A percentile compares a stretch with the other conserved stretches of the same genome.
phyloP scores from a whole-genome alignment of 2,888 invertebrate genomes.

The Aphidoletes aphidimyza region DNA sequence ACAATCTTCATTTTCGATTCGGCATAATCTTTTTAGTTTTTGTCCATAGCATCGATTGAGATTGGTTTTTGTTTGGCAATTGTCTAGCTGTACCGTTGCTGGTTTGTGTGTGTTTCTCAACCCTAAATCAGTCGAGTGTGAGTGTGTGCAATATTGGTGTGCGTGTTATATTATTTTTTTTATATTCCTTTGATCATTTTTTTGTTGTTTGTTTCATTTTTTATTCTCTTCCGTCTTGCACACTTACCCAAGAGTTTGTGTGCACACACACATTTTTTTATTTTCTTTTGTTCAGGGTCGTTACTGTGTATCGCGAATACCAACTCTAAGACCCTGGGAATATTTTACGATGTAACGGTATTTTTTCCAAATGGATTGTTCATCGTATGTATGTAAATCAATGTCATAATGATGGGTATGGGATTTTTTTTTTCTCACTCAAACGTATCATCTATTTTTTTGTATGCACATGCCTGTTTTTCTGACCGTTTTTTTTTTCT shows the following conservation, averaged over 20 bases:
- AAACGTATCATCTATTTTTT: conserved; percentile 42
- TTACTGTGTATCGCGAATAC: conserved; percentile 1
- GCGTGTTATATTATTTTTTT: background rate
- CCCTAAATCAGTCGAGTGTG: conserved; percentile 47
- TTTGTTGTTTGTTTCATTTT: conserved; percentile 39
- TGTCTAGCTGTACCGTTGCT: conserved; percentile 3
- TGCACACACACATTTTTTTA: conserved; percentile 7
- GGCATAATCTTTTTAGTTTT: conserved; percentile 1
- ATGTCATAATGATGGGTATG: conserved; percentile 53
- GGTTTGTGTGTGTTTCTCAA: background rate
- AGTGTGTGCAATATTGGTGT: conserved; percentile 7
- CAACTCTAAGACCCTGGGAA: conserved; percentile 51
- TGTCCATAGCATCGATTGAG: background rate
- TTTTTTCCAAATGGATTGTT: background rate
- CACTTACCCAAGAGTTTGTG: background rate
- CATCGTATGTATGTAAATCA: conserved; percentile 48
- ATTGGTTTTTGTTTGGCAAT: conserved; percentile 12
- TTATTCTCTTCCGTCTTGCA: conserved; percentile 8
- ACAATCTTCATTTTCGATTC: conserved; percentile 29
- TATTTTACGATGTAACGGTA: conserved; percentile 34
- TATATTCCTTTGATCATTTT: conserved; percentile 22
- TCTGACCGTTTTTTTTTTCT: conserved; percentile 35
- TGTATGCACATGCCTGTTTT: conserved; percentile 29
- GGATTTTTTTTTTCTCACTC: conserved; percentile 2
- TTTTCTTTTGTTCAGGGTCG: conserved; percentile 28